These are phyloP conservation scores for Turdus rufiventris DNA, from an alignment of 2,113 vertebrate species.

Conservation along the genomic window DNA sequence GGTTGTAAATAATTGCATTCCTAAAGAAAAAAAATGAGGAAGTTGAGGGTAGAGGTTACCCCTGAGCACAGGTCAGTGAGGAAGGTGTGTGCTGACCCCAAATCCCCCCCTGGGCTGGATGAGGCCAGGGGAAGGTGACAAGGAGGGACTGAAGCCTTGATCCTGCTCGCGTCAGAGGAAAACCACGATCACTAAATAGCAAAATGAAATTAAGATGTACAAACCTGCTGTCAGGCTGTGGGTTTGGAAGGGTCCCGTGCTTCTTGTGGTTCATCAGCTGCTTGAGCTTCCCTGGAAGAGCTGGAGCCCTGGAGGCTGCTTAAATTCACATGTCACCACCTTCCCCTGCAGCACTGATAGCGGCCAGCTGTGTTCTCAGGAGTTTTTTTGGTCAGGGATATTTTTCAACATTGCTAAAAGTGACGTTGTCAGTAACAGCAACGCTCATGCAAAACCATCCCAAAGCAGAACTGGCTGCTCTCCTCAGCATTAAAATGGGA, in stretches of 20 bases:
- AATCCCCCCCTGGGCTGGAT: not conserved
- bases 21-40: not conserved
- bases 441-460: not conserved
- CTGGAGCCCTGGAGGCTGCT: not conserved
- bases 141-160: not conserved
- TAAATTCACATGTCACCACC: not conserved
- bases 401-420: not conserved
- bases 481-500: not conserved
- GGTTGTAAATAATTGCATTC: not conserved
- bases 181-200: not conserved
- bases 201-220: not conserved
- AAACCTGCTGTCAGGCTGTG: not conserved
- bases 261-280: not conserved
- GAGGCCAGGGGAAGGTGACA: not conserved
- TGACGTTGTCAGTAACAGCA: not conserved
- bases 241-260: not conserved
- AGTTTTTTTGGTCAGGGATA: not conserved
- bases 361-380: not conserved
- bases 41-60: not conserved
- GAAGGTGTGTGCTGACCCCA: not conserved
- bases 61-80: not conserved
- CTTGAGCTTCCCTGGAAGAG: not conserved
- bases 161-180: not conserved
- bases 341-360: not conserved
- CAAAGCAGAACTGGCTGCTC: not conserved